Conservation (phyloP, 1,140 invertebrate genomes). For the Lamellibrachia luymesi region DNA sequence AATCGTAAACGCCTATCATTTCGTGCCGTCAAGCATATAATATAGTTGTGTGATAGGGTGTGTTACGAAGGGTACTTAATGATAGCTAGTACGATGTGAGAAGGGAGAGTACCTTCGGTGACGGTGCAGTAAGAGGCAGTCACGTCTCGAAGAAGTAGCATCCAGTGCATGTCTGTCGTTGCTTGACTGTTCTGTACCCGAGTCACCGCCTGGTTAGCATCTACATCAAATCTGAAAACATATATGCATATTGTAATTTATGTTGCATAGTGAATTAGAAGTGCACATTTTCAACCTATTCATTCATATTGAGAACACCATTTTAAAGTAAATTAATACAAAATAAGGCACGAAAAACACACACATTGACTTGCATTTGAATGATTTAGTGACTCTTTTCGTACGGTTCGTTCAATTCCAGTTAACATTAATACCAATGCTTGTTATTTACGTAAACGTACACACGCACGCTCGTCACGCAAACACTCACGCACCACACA, state of each 20-base stretch:
- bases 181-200: not conserved
- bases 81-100: too few species aligned
- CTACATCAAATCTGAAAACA: not conserved
- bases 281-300: too few species aligned
- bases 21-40: too few species aligned
- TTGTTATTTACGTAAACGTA: too few species aligned
- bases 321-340: not conserved
- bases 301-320: not conserved
- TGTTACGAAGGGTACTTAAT: too few species aligned
- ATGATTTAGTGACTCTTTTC: not conserved
- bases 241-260: not conserved
- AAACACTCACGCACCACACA: too few species aligned
- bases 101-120: not conserved
- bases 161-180: not conserved
- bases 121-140: not conserved
- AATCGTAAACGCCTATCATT: too few species aligned
- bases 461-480: too few species aligned
- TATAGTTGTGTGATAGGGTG: too few species aligned
- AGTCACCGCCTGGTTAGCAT: not conserved
- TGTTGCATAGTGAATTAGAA: not conserved
- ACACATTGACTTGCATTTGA: not conserved
- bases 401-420: too few species aligned
- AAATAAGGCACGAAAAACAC: not conserved
- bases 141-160: not conserved
- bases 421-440: too few species aligned